Conservation (phyloP, 2,888 invertebrate species). For the Hipparchia sbordonii region DNA sequence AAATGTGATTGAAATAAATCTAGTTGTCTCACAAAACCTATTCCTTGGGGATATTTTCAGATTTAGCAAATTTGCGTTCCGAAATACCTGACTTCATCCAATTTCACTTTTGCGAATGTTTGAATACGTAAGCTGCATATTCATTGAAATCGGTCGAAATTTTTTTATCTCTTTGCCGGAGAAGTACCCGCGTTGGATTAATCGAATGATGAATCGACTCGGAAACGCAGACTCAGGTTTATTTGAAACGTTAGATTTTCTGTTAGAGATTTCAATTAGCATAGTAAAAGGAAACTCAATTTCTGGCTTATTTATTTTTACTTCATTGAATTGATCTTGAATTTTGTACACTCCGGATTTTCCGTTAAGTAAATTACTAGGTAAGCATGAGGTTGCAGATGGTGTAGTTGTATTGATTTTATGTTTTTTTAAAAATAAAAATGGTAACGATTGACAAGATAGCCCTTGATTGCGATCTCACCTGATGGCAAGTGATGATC, state of each 20-base stretch:
- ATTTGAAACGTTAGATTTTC: constrained; percentile 23
- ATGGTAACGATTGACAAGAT: too few relatives aligned
- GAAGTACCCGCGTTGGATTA: constrained; percentile 22
- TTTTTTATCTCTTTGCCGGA: constrained; percentile 13
- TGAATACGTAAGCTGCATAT: constrained; percentile 33
- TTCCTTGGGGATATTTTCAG: constrained; percentile 36
- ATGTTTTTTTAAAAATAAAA: too few relatives aligned
- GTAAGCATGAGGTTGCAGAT: too few relatives aligned
- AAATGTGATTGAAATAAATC: constrained; percentile 42
- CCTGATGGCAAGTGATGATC: too few relatives aligned
- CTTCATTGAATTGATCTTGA: not conserved
- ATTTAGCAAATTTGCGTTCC: constrained; percentile 38
- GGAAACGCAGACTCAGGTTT: constrained; percentile 9
- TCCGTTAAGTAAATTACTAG: not conserved
- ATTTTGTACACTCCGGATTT: too few relatives aligned
- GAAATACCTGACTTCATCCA: constrained; percentile 37
- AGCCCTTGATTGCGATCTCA: too few relatives aligned
- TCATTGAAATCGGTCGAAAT: constrained; percentile 19
- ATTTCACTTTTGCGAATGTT: constrained; percentile 35
- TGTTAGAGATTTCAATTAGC: constrained; percentile 21
- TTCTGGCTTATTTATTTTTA: constrained; percentile 12
- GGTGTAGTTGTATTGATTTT: not conserved
- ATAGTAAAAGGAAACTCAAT: not conserved
- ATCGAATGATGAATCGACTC: constrained; percentile 27
- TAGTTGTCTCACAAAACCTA: constrained; percentile 38